Conservation (phyloP, 2,888 invertebrate species). For the Galerucella nymphaeae region DNA sequence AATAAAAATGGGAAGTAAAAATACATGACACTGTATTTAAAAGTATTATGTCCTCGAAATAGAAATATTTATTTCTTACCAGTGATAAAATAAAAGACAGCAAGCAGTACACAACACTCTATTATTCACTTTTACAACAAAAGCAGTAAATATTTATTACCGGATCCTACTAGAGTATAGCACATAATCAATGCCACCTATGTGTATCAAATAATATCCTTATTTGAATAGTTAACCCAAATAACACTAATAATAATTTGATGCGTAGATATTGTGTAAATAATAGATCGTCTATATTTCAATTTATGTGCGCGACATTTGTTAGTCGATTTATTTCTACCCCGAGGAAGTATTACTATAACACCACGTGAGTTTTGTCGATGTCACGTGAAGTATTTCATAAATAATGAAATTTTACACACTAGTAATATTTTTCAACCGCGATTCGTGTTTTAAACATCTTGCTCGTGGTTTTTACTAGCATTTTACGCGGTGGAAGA, state of each 20-base stretch:
- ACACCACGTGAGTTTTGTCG: not conserved
- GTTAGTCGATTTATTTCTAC: not conserved
- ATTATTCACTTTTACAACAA: constrained; percentile 11
- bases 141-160: constrained; percentile 17
- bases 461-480: not conserved
- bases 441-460: not conserved
- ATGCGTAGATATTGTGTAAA: constrained; percentile 14
- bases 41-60: not conserved
- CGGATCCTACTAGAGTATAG: constrained; percentile 15
- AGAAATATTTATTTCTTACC: not conserved
- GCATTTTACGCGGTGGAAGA: not conserved
- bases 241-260: constrained; percentile 16
- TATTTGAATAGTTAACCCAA: constrained; percentile 22
- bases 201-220: constrained; percentile 26
- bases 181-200: constrained; percentile 35
- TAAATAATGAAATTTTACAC: not conserved
- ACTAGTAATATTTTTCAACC: not conserved
- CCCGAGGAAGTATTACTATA: not conserved
- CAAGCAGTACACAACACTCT: constrained; percentile 9
- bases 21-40: not conserved
- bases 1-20: not conserved
- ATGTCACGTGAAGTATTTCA: not conserved
- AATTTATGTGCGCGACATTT: too few species aligned
- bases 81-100: not conserved
- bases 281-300: not conserved